A percentile compares a stretch with the other conserved stretches of the same genome.
phyloP scores from a whole-genome alignment of 2,888 invertebrate species.

The Heliconius erato region DNA sequence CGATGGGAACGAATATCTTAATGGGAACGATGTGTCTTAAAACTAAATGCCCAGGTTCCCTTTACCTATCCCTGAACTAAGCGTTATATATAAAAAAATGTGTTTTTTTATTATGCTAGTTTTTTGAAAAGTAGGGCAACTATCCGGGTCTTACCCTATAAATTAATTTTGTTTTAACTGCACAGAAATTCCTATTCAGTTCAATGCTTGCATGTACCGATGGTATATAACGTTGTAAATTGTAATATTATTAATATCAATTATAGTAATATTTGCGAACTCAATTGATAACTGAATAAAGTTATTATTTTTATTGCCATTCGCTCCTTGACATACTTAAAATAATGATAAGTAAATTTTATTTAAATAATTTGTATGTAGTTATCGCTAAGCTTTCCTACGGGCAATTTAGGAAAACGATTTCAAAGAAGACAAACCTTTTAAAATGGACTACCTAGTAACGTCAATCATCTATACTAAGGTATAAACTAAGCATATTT shows the following conservation, averaged over 20 bases:
- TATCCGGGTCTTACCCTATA: not conserved
- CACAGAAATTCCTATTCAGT: not conserved
- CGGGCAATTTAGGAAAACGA: conserved; percentile 5
- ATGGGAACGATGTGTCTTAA: too few species aligned
- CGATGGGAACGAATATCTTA: too few species aligned
- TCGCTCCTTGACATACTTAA: conserved; percentile 17
- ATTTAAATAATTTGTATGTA: not conserved
- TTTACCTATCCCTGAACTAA: too few species aligned
- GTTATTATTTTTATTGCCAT: conserved; percentile 22
- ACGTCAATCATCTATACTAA: not conserved
- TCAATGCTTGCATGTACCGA: not conserved
- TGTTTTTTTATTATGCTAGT: too few species aligned
- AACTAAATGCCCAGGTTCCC: too few species aligned
- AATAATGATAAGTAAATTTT: conserved; percentile 25
- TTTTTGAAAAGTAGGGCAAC: too few species aligned
- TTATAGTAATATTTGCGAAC: conserved; percentile 12
- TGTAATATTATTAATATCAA: not conserved
- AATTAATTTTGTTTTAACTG: not conserved
- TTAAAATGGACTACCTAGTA: conserved; percentile 18
- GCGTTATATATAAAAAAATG: too few species aligned
- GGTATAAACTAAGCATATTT: not conserved
- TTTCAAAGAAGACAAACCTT: not conserved
- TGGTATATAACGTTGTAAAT: not conserved
- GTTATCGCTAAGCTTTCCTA: not conserved
- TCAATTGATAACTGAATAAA: conserved; percentile 18